phyloP scores from a whole-genome alignment of 1,140 invertebrate species.

The Matsumurasca onukii region DNA sequence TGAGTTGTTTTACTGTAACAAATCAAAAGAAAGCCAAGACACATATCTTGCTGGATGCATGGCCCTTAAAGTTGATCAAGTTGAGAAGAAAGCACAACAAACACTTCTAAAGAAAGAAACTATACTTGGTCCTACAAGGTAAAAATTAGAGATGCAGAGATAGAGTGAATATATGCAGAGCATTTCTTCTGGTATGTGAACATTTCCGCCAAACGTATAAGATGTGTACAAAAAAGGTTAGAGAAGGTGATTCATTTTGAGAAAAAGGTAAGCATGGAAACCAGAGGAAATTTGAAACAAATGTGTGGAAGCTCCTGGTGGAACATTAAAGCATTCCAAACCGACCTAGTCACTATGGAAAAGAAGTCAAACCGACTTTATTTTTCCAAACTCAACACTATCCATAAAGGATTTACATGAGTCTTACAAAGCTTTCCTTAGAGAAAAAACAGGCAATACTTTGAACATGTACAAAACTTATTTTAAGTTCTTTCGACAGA shows the following conservation, averaged over 20 bases:
- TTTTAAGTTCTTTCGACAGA: conserved; percentile 32
- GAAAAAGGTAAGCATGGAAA: conserved; percentile 15
- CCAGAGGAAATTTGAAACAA: not conserved
- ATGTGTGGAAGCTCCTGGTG: conserved; percentile 21
- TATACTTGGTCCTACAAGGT: not conserved
- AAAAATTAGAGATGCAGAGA: not conserved
- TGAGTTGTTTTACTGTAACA: not conserved
- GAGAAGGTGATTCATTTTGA: conserved; percentile 1
- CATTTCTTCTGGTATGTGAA: conserved; percentile 7
- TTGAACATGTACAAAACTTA: conserved; percentile 27
- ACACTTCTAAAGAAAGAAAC: conserved; percentile 11
- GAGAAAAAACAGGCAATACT: conserved; percentile 9
- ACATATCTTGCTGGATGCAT: not conserved
- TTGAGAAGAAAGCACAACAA: not conserved
- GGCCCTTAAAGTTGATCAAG: conserved; percentile 2
- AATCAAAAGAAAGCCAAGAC: not conserved
- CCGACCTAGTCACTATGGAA: conserved; percentile 25
- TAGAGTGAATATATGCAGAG: not conserved
- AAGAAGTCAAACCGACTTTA: conserved; percentile 26
- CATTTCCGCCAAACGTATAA: not conserved
- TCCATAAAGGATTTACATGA: conserved; percentile 1
- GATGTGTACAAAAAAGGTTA: not conserved
- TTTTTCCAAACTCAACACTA: not conserved
- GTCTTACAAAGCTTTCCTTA: conserved; percentile 1
- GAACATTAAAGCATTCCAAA: conserved; percentile 29